phyloP scores from a whole-genome alignment of 2,797 vertebrate genomes.

The Oophaga sylvatica region DNA sequence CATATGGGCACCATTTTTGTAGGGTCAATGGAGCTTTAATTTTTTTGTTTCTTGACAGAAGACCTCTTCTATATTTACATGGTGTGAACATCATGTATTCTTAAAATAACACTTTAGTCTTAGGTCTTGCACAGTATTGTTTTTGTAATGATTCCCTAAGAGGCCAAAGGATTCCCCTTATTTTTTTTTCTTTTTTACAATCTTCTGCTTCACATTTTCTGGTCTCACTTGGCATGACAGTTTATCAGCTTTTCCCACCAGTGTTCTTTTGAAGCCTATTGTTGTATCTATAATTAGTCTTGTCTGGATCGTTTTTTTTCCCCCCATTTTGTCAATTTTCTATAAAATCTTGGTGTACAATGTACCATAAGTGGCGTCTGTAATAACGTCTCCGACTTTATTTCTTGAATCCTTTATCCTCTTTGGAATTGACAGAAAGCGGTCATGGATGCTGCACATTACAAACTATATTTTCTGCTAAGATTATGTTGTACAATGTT shows the following conservation, averaged over 20 bases:
- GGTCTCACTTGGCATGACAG: neutral
- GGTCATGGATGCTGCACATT: conserved; percentile 30
- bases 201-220: neutral
- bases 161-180: neutral
- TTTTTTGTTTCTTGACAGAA: no score
- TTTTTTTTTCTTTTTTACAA: neutral
- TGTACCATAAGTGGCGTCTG: conserved; percentile 1
- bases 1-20: no score
- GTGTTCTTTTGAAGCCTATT: neutral
- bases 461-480: conserved; percentile 9
- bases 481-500: neutral
- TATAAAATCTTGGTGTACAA: conserved; percentile 7
- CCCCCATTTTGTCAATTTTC: conserved; percentile 1
- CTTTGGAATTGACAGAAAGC: conserved; percentile 31
- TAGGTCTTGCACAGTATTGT: no score
- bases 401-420: conserved; percentile 39
- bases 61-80: no score
- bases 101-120: no score
- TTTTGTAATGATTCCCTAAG: no score
- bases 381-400: conserved; percentile 1
- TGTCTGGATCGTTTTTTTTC: conserved; percentile 1
- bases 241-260: neutral
- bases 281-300: neutral
- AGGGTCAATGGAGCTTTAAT: no score
- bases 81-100: no score